phyloP scores from a whole-genome alignment of 1,140 invertebrate genomes.

The Drosophila ficusphila region DNA sequence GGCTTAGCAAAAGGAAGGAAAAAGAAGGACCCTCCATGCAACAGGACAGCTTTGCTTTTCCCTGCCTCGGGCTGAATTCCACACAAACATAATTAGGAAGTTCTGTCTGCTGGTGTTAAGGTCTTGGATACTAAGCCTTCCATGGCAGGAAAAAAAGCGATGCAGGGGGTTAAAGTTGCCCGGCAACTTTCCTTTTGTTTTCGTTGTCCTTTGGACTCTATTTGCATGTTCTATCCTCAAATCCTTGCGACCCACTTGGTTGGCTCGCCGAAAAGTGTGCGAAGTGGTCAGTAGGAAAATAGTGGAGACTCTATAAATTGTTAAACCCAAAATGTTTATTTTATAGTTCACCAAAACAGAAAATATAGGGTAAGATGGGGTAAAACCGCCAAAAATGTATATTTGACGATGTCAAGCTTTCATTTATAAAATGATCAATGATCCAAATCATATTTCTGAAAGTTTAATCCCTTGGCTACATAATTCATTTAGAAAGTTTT shows the following conservation, averaged over 20 bases:
- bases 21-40: conserved; percentile 8
- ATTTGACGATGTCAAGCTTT: no score
- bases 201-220: not conserved
- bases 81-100: conserved; percentile 11
- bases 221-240: conserved; percentile 35
- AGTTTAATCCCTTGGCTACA: no score
- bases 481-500: no score
- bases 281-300: not conserved
- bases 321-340: no score
- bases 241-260: conserved; percentile 37
- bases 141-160: not conserved
- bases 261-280: conserved; percentile 14
- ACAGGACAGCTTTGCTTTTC: not conserved
- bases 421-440: no score
- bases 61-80: conserved; percentile 3
- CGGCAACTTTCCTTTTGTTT: not conserved
- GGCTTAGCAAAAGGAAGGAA: conserved; percentile 17
- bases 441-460: no score
- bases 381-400: no score
- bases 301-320: not conserved
- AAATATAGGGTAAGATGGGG: no score
- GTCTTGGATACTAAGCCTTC: not conserved
- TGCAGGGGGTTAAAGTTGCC: conserved; percentile 1
- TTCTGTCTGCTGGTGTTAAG: not conserved
- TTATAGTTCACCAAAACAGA: no score